phyloP scores from a whole-genome alignment of 2,888 invertebrate genomes.

The Mesopsocus fuscifrons region DNA sequence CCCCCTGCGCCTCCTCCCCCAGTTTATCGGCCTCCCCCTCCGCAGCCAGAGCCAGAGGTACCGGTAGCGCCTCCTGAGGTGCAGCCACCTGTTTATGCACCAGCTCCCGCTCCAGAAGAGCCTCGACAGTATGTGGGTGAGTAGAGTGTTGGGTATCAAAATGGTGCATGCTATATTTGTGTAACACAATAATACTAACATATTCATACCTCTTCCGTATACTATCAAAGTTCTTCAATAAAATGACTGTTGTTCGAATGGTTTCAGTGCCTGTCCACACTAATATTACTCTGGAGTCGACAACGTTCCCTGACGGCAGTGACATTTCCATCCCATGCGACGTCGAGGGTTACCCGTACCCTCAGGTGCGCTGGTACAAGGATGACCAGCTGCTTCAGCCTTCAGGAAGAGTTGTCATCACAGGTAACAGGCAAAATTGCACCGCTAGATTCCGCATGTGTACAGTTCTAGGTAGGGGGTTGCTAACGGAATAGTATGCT shows the following conservation, averaged over 20 bases:
- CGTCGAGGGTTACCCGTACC: conserved; percentile 58
- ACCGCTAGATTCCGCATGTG: too few relatives aligned
- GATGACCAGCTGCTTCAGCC: conserved; percentile 37
- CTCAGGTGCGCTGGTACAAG: conserved; percentile 65
- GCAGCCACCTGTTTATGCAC: conserved; percentile 19
- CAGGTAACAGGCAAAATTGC: too few relatives aligned
- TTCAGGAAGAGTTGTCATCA: conserved; percentile 39
- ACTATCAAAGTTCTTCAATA: too few relatives aligned
- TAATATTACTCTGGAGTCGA: conserved; percentile 35
- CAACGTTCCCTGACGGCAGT: conserved; percentile 41
- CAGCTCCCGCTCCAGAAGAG: conserved; percentile 16
- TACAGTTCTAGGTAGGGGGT: too few relatives aligned
- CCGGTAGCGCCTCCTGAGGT: conserved; percentile 19
- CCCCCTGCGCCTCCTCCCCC: conserved; percentile 19
- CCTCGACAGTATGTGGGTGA: conserved; percentile 16
- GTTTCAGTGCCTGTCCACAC: conserved; percentile 41
- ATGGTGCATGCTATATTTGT: not conserved
- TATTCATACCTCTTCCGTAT: too few relatives aligned
- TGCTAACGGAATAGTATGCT: too few relatives aligned
- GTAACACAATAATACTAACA: too few relatives aligned
- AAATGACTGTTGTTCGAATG: too few relatives aligned
- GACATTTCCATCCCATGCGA: conserved; percentile 53
- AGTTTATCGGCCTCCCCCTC: conserved; percentile 18
- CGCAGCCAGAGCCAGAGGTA: conserved; percentile 19
- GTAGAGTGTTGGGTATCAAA: conserved; percentile 13